phyloP scores from a whole-genome alignment of 1,140 invertebrate genomes.

The Hycleus cichorii region DNA sequence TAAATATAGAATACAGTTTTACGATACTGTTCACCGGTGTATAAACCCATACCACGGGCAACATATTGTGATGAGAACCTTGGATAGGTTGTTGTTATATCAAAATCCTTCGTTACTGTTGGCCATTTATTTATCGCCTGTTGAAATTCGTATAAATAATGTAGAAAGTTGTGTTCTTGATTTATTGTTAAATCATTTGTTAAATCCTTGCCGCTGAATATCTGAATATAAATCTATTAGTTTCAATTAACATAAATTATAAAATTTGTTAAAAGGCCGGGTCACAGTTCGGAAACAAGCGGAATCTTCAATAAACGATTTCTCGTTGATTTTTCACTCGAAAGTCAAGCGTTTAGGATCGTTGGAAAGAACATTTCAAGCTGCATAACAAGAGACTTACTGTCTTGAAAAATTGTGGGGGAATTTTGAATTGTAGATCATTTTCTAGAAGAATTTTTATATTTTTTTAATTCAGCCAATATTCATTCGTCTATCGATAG shows the following conservation, averaged over 20 bases:
- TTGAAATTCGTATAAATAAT: slow-evolving; percentile 43
- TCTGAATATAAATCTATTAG: slow-evolving; percentile 40
- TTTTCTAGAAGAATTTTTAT: too few relatives aligned
- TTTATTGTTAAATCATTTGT: slow-evolving; percentile 30
- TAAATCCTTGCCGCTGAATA: slow-evolving; percentile 47
- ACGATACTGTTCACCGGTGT: slow-evolving; percentile 45
- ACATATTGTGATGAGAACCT: slow-evolving; percentile 46
- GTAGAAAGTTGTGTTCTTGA: slow-evolving; percentile 47
- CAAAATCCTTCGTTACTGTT: slow-evolving; percentile 26
- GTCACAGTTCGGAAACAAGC: too few relatives aligned
- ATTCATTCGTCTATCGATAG: too few relatives aligned
- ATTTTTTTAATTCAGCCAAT: too few relatives aligned
- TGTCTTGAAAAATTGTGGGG: too few relatives aligned
- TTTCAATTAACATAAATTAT: not conserved
- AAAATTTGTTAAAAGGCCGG: too few relatives aligned
- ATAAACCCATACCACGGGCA: slow-evolving; percentile 49
- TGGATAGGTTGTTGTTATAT: not conserved
- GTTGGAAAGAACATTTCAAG: too few relatives aligned
- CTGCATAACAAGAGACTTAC: too few relatives aligned
- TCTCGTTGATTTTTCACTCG: too few relatives aligned
- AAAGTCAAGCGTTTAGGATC: too few relatives aligned
- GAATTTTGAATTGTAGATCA: too few relatives aligned
- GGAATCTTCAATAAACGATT: too few relatives aligned
- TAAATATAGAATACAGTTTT: slow-evolving; percentile 39
- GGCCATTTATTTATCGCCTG: slow-evolving; percentile 38